Evolutionary conservation across 2,888 invertebrate species (phyloP).

Genomic region (Agrochola circellaris): DNA sequence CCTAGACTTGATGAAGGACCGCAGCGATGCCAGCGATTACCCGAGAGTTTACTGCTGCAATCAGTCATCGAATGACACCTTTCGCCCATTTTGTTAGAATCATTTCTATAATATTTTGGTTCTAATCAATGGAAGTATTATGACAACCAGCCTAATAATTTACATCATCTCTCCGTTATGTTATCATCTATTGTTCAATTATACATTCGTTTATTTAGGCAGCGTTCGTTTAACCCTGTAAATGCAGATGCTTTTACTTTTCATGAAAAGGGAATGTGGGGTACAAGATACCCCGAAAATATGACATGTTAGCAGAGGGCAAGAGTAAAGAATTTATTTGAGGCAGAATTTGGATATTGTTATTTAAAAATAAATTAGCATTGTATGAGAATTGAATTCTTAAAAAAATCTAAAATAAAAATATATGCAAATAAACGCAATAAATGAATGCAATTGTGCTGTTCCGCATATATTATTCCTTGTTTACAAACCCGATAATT

Average conservation of each 20-base stretch:
- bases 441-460: slow-evolving; percentile 15
- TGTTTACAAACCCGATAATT: slow-evolving; percentile 46
- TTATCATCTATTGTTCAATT: slow-evolving; percentile 82
- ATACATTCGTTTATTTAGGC: slow-evolving; percentile 68
- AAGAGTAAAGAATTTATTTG: neutral
- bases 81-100: slow-evolving; percentile 7
- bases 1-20: neutral
- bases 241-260: slow-evolving; percentile 43
- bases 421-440: neutral
- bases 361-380: slow-evolving; percentile 26
- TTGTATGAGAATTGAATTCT: slow-evolving; percentile 23
- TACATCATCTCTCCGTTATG: slow-evolving; percentile 79
- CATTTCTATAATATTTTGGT: slow-evolving; percentile 71
- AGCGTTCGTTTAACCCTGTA: slow-evolving; percentile 71
- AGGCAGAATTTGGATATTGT: neutral
- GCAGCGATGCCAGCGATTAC: neutral
- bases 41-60: neutral
- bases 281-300: slow-evolving; percentile 32
- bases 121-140: slow-evolving; percentile 85
- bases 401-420: neutral
- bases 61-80: slow-evolving; percentile 23
- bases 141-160: slow-evolving; percentile 79
- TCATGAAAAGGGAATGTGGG: slow-evolving; percentile 10
- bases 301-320: neutral
- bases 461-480: slow-evolving; percentile 28